Evolutionary conservation across 1,140 invertebrate species (phyloP).

Genomic region (Papilio xuthus): DNA sequence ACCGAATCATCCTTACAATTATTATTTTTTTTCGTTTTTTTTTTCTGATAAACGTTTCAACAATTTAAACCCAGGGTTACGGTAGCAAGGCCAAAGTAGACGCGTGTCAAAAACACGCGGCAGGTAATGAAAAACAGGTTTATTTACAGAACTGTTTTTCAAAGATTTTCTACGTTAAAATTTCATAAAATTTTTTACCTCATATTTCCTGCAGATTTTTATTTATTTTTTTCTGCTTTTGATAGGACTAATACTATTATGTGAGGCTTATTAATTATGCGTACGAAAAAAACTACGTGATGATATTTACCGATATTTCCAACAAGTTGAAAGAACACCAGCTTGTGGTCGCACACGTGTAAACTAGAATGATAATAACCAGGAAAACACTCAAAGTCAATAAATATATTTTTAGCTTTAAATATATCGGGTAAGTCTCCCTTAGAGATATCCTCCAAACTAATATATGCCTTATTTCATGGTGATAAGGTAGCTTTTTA

Average conservation of each 20-base stretch:
- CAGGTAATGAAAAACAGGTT: constrained; percentile 2
- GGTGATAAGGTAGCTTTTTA: not conserved
- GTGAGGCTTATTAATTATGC: no score
- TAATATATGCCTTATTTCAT: not conserved
- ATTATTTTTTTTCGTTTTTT: not conserved
- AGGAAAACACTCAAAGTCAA: no score
- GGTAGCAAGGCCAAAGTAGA: constrained; percentile 16
- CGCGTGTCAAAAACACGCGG: constrained; percentile 1
- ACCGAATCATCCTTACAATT: no score
- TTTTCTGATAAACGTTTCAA: not conserved
- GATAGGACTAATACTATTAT: no score
- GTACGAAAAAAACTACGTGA: no score
- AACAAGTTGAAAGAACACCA: not conserved
- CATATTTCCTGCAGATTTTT: no score
- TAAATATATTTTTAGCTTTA: not conserved
- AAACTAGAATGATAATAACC: not conserved
- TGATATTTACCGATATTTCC: not conserved
- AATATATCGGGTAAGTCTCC: not conserved
- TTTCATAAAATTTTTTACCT: not conserved
- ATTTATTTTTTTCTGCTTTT: no score
- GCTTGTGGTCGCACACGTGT: not conserved
- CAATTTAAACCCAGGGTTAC: not conserved
- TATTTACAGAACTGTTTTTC: constrained; percentile 5
- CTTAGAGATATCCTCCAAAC: not conserved
- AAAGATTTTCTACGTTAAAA: not conserved